Base-by-base conservation (phyloP, 1,140 invertebrate genomes). In the Aphelinus atriplicis region DNA sequence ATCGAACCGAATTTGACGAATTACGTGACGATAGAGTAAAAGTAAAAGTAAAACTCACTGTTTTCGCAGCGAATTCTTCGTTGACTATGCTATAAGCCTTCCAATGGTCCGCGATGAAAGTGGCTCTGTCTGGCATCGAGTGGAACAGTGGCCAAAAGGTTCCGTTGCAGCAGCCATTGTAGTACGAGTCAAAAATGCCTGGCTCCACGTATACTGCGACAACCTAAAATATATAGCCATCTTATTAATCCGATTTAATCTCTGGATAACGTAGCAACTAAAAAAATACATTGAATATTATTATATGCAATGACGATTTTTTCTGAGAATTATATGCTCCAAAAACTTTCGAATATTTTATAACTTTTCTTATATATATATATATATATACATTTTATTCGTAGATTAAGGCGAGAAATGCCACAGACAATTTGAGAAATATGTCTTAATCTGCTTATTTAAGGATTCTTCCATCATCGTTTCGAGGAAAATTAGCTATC, bases 141-240 rank as follows among this genome's bases (percentile, higher is more conserved):
- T 97, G 95, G 81, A 96, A 96, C 2, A 97, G 87, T 0, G 95
- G 95, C 95, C 95, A 97, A 81, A 97, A 95, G 1, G 94, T 96
- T 3, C 93, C 95, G 83, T 97, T 97, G 83, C 95, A 97, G 83
- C 95, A 96, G 1, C 95, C 95, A 88, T 97, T 96, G 88, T 97
- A 97, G 83, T 96, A 97, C 46, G 92, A 92, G 80, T 96, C 92
- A 80, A 96, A 96, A 71, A 93, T 86, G 64, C 89, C 89, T 2
- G 92, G 90, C 50, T 95, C 92, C 0, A 95, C 90, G 80, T 92
- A 91, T 2, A 97, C 95, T 1, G 94, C 91, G 1, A 96, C 92
- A 53, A 95, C 94, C 94, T 95, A 7, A 85, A 86, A 78, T 69
- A 63, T 78, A 70, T 67, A 71, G 9, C 9, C 10, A 65, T 73